A percentile compares a stretch with the other conserved stretches of the same genome.
Evolutionary conservation across 2,888 invertebrate species (phyloP).

Genomic region (Emmelina monodactyla): DNA sequence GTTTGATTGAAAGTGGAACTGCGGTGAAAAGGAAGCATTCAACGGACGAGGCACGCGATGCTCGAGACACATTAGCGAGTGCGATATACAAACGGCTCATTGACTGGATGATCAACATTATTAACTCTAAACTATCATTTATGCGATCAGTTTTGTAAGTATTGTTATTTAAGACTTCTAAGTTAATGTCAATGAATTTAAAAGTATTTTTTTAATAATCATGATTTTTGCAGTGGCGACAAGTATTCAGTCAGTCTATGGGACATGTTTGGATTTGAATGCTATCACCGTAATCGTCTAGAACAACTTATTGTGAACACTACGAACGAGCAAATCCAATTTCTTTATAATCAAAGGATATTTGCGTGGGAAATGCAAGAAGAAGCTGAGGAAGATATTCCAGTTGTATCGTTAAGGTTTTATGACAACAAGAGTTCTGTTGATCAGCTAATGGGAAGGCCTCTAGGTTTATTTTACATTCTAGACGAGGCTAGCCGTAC

Average conservation of each 20-base stretch:
- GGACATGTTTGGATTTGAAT: conserved; percentile 94
- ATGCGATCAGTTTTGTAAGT: conserved; percentile 89
- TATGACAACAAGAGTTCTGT: conserved; percentile 89
- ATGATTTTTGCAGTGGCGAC: conserved; percentile 74
- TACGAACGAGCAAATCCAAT: conserved; percentile 92
- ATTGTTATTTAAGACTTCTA: conserved; percentile 1
- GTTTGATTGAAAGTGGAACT: conserved; percentile 77
- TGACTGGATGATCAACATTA: conserved; percentile 87
- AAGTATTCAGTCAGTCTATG: conserved; percentile 81
- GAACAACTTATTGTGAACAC: conserved; percentile 91
- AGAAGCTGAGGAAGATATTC: conserved; percentile 82
- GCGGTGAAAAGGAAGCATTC: conserved; percentile 74
- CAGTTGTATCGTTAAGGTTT: conserved; percentile 75
- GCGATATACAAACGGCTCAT: conserved; percentile 84
- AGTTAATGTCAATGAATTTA: too few relatives aligned
- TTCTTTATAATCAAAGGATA: conserved; percentile 89
- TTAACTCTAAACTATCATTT: conserved; percentile 84
- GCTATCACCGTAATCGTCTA: conserved; percentile 83
- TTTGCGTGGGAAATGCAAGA: conserved; percentile 90
- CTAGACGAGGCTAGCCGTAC: conserved; percentile 88
- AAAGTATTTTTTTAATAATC: too few relatives aligned
- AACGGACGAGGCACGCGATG: conserved; percentile 81
- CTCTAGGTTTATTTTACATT: conserved; percentile 82
- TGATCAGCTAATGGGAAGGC: conserved; percentile 86
- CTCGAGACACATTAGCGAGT: conserved; percentile 85